Base-by-base conservation (phyloP, 2,113 vertebrate genomes). In the Gorsachius goisagi region DNA sequence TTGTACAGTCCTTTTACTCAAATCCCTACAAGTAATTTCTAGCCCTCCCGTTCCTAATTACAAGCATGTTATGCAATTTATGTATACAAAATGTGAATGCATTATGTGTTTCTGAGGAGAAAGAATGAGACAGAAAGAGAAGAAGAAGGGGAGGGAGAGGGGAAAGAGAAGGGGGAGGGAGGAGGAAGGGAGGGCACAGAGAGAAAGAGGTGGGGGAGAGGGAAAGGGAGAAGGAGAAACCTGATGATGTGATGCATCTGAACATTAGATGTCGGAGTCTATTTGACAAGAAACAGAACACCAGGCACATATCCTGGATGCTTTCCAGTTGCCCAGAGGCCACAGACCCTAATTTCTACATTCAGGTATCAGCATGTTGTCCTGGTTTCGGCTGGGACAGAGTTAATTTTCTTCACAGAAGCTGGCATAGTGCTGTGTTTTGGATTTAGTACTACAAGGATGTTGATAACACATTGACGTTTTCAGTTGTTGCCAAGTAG, bases 101-200 rank as follows among this genome's bases (percentile, higher is more conserved):
- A 79, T 77, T 44, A 49, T 44, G 13, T 4, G 4, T 9, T 72
- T 9, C 18, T 39, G 68, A 85, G 39, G 39, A 87, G 87, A 78
- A 71, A 33, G 3, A 73, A 64, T 27, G 23, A 73, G 26, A 47
- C 23, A 23, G 20, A 78, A 37, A 62, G 32, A 75, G 32, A 24
- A 9, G 23, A 64, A 58, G 37, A 81, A 66, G 15, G 23, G 19
- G 6, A 53, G 19, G 13, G n/a, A 9, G 8, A 33, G 14, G 6
- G 21, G 4, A 23, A n/a, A 26, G 5, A 3, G 1, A 5, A 68
- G 4, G 0, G 13, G 66, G 32, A n/a, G 4, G 12, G 32, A 76
- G 16, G 32, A 32, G 6, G 10, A 33, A 11, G 7, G 21, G 4
- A 23, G 28, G 33, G 5, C 2, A 1, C 4, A 69, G 4, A 0